These are phyloP conservation scores for Lithobius niger DNA, from an alignment of 1,140 invertebrate genomes.

Conservation along the genomic window DNA sequence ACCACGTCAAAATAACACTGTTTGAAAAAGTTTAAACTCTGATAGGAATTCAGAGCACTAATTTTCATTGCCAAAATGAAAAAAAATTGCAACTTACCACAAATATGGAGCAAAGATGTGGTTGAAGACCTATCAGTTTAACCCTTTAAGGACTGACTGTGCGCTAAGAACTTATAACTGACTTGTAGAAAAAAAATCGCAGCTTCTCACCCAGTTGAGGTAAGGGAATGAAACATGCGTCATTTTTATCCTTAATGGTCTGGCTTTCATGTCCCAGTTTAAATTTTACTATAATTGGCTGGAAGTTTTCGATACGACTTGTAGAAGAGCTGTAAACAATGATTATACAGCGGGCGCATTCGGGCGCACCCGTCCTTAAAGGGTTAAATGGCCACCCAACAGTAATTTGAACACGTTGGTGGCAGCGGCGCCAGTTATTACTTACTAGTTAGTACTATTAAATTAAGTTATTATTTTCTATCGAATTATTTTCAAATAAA, in stretches of 20 bases:
- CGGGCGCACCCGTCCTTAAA: not conserved
- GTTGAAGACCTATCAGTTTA: too few species aligned
- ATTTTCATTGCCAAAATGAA: too few species aligned
- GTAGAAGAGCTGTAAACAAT: not conserved
- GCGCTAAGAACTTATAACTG: not conserved
- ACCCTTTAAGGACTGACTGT: not conserved
- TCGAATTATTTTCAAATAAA: not conserved
- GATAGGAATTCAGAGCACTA: too few species aligned
- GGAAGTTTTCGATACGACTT: not conserved
- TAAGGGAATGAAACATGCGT: not conserved
- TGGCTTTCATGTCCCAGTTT: not conserved
- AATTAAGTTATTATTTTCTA: not conserved
- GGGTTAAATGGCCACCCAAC: not conserved
- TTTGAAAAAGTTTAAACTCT: too few species aligned
- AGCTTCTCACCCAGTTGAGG: not conserved
- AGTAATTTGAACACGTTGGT: not conserved
- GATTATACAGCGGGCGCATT: not conserved
- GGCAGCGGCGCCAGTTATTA: not conserved
- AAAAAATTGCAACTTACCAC: too few species aligned
- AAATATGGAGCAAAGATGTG: too few species aligned
- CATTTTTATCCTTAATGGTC: not conserved
- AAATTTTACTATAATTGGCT: not conserved
- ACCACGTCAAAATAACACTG: too few species aligned
- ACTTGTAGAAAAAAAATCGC: not conserved
- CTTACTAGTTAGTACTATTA: not conserved